Evolutionary conservation across 2,888 invertebrate genomes (phyloP).

Genomic region (Spicauda simplicius): DNA sequence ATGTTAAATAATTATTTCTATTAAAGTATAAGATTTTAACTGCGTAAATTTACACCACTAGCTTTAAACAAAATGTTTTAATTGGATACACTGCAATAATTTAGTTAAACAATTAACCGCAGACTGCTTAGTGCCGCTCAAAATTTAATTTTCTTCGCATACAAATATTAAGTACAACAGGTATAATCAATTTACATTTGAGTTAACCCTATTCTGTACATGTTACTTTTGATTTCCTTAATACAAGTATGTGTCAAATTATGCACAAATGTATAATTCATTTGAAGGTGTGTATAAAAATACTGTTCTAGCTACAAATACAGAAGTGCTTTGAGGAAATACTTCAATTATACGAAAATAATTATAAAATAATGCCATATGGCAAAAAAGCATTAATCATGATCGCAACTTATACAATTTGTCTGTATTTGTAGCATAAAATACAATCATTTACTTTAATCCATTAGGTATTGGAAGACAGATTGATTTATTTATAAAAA

Average conservation of each 20-base stretch:
- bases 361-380: not conserved
- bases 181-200: not conserved
- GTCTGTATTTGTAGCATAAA: constrained; percentile 25
- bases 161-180: not conserved
- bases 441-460: constrained; percentile 13
- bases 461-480: constrained; percentile 58
- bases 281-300: not conserved
- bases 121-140: not conserved
- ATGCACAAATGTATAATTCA: not conserved
- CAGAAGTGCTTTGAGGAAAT: not conserved
- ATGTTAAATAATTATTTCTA: no score
- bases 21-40: no score
- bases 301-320: constrained; percentile 5
- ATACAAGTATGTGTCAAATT: not conserved
- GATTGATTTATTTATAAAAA: constrained; percentile 49
- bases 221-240: not conserved
- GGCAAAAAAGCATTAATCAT: not conserved
- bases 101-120: not conserved
- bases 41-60: no score
- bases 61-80: no score
- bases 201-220: not conserved
- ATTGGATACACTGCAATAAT: not conserved
- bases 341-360: not conserved
- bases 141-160: not conserved
- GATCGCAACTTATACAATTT: not conserved